Base-by-base conservation (phyloP, 2,113 vertebrate species). In the Mionectes macconnelli region DNA sequence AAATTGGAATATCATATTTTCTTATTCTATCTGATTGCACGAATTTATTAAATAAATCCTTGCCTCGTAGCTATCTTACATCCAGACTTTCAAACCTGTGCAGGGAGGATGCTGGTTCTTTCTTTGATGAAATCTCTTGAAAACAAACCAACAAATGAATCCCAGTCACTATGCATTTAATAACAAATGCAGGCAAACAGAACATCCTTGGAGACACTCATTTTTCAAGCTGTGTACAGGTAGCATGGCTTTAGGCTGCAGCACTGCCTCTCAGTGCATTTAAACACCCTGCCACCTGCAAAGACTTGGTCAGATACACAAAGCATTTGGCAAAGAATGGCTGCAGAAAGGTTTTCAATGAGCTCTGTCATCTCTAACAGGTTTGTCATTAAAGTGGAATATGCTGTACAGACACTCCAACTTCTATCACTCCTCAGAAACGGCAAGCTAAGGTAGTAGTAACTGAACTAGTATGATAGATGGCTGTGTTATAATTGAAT, bases 401-500 rank as follows among this genome's bases (percentile, higher is more conserved):
- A 73, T 87, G 69, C 80, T 86, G 44, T 53, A 17, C 2, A 16
- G 81, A 82, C 53, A 18, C 39, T 78, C 52, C 47, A 75, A 72
- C 45, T 94, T 95, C 5, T 39, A 50, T 89, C 77, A 66, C 82
- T 89, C 73, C 89, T 77, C 62, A 59, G 78, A 81, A 87, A 21
- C 63, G 50, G 88, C 37, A 59, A 70, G 75, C 84, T 93, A 91
- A 76, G 45, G 0, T 14, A 50, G 82, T 74, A 53, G 82, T 91
- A 92, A 79, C 93, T 76, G 86, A 84, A 75, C 72, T 60, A 28
- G 39, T 60, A 52, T 96, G 97, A 97, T 92, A 84, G 95, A 97
- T 97, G 90, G 62, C 84, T 49, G 53, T 33, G 57, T 91, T 96
- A 66, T 97, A 97, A 97, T 97, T 95, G 93, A 96, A 97, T 97